phyloP scores from a whole-genome alignment of 2,113 vertebrate genomes.

The Willisornis vidua region DNA sequence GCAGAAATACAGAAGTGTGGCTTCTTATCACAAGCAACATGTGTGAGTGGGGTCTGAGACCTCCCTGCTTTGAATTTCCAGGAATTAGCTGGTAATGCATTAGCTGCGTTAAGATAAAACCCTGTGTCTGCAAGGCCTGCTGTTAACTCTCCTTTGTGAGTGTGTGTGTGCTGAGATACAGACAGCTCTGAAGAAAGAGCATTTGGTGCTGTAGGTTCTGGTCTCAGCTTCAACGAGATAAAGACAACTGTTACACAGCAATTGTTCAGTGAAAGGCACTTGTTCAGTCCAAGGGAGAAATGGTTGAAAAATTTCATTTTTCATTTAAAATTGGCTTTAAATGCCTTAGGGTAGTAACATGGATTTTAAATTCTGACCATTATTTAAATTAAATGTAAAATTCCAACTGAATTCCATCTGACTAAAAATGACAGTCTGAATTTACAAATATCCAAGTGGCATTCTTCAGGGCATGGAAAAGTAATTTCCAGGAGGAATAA shows the following conservation, averaged over 20 bases:
- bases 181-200: background rate
- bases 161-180: background rate
- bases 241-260: background rate
- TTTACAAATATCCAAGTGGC: background rate
- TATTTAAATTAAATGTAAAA: constrained; percentile 17
- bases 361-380: background rate
- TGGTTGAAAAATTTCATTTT: background rate
- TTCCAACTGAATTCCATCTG: background rate
- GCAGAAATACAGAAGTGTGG: background rate
- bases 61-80: constrained; percentile 35
- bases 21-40: constrained; percentile 26
- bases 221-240: background rate
- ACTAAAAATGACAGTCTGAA: constrained; percentile 8
- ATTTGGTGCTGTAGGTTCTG: constrained; percentile 6
- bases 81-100: constrained; percentile 30
- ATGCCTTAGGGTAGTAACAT: background rate
- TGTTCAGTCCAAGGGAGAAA: background rate
- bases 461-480: background rate
- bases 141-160: background rate
- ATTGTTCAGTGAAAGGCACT: background rate
- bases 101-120: constrained; percentile 43
- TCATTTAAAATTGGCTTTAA: background rate
- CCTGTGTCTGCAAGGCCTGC: background rate
- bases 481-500: background rate
- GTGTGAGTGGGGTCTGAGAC: background rate